Conservation (phyloP, 2,113 vertebrate genomes). For the Cynoglossus semilaevis region DNA sequence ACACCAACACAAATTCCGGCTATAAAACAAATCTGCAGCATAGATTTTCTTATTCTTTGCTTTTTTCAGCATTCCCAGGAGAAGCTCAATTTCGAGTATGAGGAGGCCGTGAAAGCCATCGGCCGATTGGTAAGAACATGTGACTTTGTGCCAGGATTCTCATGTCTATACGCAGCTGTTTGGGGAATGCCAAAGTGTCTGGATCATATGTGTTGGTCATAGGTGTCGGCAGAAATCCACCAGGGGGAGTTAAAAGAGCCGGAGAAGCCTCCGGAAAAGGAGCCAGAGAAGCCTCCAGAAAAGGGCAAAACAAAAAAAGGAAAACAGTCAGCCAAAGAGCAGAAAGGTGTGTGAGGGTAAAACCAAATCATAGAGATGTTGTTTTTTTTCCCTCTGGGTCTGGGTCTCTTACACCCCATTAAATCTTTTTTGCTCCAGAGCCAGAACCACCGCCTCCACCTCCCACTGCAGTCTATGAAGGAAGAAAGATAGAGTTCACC, state of each 20-base stretch:
- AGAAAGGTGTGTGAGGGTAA: conserved; percentile 27
- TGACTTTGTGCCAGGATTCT: background rate
- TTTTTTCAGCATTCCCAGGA: conserved; percentile 55
- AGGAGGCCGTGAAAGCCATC: conserved; percentile 72
- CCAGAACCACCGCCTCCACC: conserved; percentile 31
- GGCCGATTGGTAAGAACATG: conserved; percentile 75
- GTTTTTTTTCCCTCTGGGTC: background rate
- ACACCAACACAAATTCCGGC: background rate
- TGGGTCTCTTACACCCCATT: background rate
- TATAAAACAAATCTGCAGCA: background rate
- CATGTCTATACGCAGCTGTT: background rate
- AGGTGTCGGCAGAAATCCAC: conserved; percentile 40
- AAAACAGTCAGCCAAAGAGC: conserved; percentile 27
- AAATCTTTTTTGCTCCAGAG: conserved; percentile 13
- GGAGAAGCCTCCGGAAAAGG: conserved; percentile 22
- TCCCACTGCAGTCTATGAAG: conserved; percentile 38
- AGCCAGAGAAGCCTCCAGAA: conserved; percentile 25
- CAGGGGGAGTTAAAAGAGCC: conserved; percentile 35
- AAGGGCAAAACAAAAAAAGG: conserved; percentile 61
- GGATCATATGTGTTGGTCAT: conserved; percentile 16
- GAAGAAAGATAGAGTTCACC: conserved; percentile 59
- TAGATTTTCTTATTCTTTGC: background rate
- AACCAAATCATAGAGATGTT: background rate
- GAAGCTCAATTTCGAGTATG: conserved; percentile 74
- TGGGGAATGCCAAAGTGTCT: background rate